Evolutionary conservation across 2,797 vertebrate genomes (phyloP).

Genomic region (Aulostomus chinensis): DNA sequence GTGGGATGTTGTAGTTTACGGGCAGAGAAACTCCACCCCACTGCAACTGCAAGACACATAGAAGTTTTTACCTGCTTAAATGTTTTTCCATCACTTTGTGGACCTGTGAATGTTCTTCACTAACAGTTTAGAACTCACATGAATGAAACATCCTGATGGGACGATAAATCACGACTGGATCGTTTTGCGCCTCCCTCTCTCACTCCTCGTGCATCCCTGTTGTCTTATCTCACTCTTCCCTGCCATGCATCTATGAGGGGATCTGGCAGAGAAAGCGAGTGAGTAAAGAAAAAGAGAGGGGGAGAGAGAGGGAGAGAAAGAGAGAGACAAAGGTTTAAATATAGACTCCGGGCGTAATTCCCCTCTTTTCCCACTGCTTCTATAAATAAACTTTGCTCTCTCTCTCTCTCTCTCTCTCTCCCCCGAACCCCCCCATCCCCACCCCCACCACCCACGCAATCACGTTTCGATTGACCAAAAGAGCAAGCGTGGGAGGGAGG

Average conservation of each 20-base stretch:
- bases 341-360: conserved; percentile 64
- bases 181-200: conserved; percentile 1
- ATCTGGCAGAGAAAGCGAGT: conserved; percentile 14
- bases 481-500: background rate
- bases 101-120: background rate
- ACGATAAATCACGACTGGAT: conserved; percentile 4
- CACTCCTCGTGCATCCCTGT: conserved; percentile 17
- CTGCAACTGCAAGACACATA: no score
- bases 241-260: conserved; percentile 59
- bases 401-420: background rate
- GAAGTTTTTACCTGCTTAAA: no score
- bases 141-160: background rate
- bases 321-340: conserved; percentile 56
- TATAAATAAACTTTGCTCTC: conserved; percentile 70
- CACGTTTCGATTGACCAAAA: conserved; percentile 34
- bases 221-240: conserved; percentile 18
- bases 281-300: background rate
- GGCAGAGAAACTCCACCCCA: no score
- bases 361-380: conserved; percentile 46
- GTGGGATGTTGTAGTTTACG: conserved; percentile 17
- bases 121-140: no score
- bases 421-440: background rate
- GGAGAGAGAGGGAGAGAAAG: background rate
- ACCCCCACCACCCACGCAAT: conserved; percentile 31
- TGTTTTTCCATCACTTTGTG: background rate